phyloP scores from a whole-genome alignment of 2,797 vertebrate genomes.

The Lindbergichthys nudifrons region DNA sequence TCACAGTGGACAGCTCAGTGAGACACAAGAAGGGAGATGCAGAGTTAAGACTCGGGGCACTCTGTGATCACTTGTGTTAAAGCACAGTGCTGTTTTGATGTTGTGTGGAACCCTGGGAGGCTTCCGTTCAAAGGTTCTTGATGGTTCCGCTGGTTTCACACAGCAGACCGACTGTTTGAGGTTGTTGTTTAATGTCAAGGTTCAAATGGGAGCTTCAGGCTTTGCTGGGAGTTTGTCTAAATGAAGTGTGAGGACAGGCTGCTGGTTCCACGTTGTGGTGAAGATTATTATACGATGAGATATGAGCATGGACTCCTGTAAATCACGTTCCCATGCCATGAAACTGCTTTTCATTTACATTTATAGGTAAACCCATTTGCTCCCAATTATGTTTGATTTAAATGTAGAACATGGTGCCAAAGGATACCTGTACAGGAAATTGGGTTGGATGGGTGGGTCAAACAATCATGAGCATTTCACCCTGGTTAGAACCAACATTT shows the following conservation, averaged over 20 bases:
- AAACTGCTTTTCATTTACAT: too few relatives aligned
- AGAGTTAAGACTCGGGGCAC: constrained; percentile 34
- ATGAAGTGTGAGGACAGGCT: constrained; percentile 7
- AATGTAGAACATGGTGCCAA: too few relatives aligned
- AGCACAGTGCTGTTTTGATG: constrained; percentile 31
- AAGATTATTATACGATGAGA: too few relatives aligned
- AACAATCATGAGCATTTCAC: too few relatives aligned
- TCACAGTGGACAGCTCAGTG: constrained; percentile 57
- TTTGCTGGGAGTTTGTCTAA: constrained; percentile 6
- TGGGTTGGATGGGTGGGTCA: too few relatives aligned
- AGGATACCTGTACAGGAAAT: too few relatives aligned
- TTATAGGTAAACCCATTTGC: too few relatives aligned
- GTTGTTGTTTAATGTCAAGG: not conserved
- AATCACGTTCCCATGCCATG: too few relatives aligned
- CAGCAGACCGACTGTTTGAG: constrained; percentile 29
- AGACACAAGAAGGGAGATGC: constrained; percentile 35
- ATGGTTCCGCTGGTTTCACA: constrained; percentile 27
- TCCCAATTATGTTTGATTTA: too few relatives aligned
- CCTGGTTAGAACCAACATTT: too few relatives aligned
- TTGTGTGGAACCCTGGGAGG: constrained; percentile 29
- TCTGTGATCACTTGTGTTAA: constrained; percentile 47
- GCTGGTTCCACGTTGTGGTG: not conserved
- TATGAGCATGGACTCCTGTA: too few relatives aligned
- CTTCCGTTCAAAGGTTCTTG: constrained; percentile 25
- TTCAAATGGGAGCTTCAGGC: not conserved